These are phyloP conservation scores for Condylura cristata DNA, from an alignment of 2,113 vertebrate genomes.

Conservation along the genomic window DNA sequence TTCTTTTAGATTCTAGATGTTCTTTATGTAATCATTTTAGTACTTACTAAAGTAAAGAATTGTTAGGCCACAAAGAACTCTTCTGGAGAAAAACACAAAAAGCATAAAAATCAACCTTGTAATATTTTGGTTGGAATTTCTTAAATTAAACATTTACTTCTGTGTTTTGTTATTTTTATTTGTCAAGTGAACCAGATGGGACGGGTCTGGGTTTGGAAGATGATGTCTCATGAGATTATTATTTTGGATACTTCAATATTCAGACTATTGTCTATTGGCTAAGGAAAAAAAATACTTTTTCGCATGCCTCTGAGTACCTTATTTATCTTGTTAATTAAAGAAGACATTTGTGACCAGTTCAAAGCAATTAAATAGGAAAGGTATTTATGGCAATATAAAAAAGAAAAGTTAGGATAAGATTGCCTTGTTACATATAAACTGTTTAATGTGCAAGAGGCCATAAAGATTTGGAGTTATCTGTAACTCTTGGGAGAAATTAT, in stretches of 20 bases:
- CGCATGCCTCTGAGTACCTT: too few relatives aligned
- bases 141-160: not conserved
- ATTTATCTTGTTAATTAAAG: too few relatives aligned
- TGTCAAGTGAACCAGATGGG: not conserved
- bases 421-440: not conserved
- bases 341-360: too few relatives aligned
- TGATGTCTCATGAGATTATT: not conserved
- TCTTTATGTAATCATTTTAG: not conserved
- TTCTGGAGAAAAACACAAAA: not conserved
- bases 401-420: too few relatives aligned
- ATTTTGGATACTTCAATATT: not conserved
- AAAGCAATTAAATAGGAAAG: too few relatives aligned
- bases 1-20: not conserved
- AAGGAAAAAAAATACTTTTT: too few relatives aligned
- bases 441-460: not conserved
- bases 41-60: not conserved
- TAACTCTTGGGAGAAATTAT: not conserved
- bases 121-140: not conserved
- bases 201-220: not conserved
- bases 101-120: not conserved
- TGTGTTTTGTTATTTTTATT: not conserved
- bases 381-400: too few relatives aligned
- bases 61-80: not conserved
- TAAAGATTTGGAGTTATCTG: not conserved
- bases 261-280: too few relatives aligned